A percentile compares a stretch with the other conserved stretches of the same genome.
Conservation (phyloP, 1,140 invertebrate species). For the Lordiphosa mommai region DNA sequence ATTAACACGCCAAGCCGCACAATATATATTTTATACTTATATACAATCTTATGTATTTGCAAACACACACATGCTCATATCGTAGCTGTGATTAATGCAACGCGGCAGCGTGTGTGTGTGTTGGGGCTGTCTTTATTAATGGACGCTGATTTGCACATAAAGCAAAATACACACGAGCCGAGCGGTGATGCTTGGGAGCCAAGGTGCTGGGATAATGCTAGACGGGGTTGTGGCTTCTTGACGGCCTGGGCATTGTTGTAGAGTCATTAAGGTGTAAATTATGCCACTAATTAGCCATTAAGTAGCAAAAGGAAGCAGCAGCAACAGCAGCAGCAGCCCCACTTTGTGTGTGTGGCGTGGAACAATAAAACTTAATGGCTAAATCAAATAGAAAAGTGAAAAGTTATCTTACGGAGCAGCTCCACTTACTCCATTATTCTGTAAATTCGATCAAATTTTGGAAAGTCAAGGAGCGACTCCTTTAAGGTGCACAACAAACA, state of each 20-base stretch:
- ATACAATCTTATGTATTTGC: neutral
- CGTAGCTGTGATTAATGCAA: constrained; percentile 64
- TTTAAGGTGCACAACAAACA: constrained; percentile 22
- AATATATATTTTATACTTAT: constrained; percentile 23
- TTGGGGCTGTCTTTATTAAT: constrained; percentile 68
- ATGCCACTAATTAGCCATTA: constrained; percentile 76
- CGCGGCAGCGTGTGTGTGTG: constrained; percentile 52
- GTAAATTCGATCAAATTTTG: constrained; percentile 14
- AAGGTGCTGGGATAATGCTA: constrained; percentile 41
- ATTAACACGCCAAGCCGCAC: constrained; percentile 50
- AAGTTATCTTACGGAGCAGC: constrained; percentile 29
- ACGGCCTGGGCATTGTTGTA: constrained; percentile 54
- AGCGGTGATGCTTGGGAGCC: constrained; percentile 4
- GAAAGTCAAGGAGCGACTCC: neutral
- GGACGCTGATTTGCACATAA: constrained; percentile 72
- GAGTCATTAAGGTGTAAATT: constrained; percentile 75
- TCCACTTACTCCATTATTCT: constrained; percentile 2
- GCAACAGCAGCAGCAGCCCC: constrained; percentile 19
- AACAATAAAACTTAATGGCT: constrained; percentile 73
- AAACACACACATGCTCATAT: neutral
- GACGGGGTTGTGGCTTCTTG: constrained; percentile 41
- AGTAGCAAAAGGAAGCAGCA: constrained; percentile 47
- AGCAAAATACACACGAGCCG: constrained; percentile 41
- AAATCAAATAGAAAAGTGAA: constrained; percentile 59
- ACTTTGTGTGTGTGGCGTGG: constrained; percentile 12